A percentile compares a stretch with the other conserved stretches of the same genome.
These are phyloP conservation scores for Spodoptera frugiperda DNA, from an alignment of 1,140 invertebrate genomes.

Conservation along the genomic window DNA sequence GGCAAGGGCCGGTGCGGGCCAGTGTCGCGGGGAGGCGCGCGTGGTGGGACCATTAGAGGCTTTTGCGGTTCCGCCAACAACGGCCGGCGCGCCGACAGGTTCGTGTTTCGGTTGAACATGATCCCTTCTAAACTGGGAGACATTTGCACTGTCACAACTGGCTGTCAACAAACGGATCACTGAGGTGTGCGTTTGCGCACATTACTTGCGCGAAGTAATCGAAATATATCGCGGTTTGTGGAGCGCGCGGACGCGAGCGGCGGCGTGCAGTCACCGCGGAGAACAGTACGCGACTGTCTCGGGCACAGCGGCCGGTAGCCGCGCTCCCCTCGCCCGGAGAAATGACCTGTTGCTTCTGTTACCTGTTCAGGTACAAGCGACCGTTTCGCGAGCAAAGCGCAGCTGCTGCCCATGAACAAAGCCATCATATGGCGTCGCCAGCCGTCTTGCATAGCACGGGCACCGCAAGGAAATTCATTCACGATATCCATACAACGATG, in stretches of 20 bases:
- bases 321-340: constrained; percentile 72
- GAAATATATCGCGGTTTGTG: constrained; percentile 68
- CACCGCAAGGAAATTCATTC: constrained; percentile 66
- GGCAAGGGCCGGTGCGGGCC: constrained; percentile 72
- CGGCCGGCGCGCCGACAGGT: constrained; percentile 82
- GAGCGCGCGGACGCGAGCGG: constrained; percentile 49
- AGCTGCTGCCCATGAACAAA: constrained; percentile 76
- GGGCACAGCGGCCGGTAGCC: constrained; percentile 55
- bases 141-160: constrained; percentile 81
- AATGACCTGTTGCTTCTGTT: constrained; percentile 83
- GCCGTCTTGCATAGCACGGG: constrained; percentile 50
- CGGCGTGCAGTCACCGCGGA: constrained; percentile 57
- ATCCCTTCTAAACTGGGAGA: constrained; percentile 83
- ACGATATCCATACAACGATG: constrained; percentile 68
- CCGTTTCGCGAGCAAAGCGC: constrained; percentile 70
- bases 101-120: constrained; percentile 84
- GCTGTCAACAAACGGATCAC: constrained; percentile 60
- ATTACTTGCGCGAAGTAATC: constrained; percentile 74
- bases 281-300: constrained; percentile 60
- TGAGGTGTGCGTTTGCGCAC: constrained; percentile 78
- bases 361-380: constrained; percentile 81
- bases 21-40: constrained; percentile 78
- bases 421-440: constrained; percentile 70
- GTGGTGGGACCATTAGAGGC: constrained; percentile 77
- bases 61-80: constrained; percentile 82